Conservation (phyloP, 2,113 vertebrate genomes). For the Semnornis frantzii region DNA sequence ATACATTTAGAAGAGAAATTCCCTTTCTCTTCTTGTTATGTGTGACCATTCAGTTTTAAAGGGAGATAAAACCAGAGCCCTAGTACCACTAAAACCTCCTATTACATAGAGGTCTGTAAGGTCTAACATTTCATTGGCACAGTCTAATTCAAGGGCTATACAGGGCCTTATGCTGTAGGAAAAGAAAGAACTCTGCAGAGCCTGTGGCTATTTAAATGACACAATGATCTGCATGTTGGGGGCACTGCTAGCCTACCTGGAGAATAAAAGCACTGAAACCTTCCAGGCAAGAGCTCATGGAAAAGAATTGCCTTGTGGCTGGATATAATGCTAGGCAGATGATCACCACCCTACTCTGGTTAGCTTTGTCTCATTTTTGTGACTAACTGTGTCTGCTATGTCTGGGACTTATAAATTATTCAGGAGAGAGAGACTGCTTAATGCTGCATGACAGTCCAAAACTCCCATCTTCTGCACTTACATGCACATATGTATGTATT, state of each 20-base stretch:
- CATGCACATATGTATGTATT: not conserved
- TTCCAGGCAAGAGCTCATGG: not conserved
- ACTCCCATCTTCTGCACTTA: not conserved
- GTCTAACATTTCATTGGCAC: constrained; percentile 29
- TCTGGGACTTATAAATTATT: constrained; percentile 4
- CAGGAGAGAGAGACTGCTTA: not conserved
- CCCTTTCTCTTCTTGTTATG: not conserved
- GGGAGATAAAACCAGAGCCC: not conserved
- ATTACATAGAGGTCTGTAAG: not conserved
- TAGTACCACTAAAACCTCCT: not conserved
- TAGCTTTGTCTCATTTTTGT: not conserved
- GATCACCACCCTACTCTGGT: not conserved
- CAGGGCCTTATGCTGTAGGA: not conserved
- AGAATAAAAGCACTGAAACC: not conserved
- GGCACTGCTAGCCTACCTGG: not conserved
- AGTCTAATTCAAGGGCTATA: not conserved
- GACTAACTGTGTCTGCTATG: not conserved
- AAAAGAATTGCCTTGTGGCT: not conserved
- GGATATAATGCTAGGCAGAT: not conserved
- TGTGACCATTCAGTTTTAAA: not conserved
- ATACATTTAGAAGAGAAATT: not conserved
- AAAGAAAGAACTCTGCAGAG: not conserved
- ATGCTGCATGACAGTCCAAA: not conserved
- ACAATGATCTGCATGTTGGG: not conserved
- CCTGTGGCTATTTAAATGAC: not conserved